Evolutionary conservation across 2,113 vertebrate genomes (phyloP).

Genomic region (Phyllostomus discolor): DNA sequence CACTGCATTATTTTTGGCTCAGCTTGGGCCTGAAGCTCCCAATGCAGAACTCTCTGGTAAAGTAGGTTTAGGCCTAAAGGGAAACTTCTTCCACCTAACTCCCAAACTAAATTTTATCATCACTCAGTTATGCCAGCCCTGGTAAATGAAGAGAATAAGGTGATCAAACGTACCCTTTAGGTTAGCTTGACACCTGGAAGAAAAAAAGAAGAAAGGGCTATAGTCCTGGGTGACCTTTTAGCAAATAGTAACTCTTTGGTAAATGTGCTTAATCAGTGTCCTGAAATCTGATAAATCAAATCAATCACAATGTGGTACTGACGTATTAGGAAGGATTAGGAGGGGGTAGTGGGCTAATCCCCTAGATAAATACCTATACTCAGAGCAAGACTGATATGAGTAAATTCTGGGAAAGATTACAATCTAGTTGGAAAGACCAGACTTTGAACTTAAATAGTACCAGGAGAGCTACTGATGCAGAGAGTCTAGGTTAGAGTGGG

Average conservation of each 20-base stretch:
- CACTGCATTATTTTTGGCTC: background rate
- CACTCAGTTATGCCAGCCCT: background rate
- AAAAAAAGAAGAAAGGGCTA: background rate
- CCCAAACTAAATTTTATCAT: background rate
- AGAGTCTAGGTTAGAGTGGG: background rate
- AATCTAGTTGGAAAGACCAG: background rate
- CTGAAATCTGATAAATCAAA: background rate
- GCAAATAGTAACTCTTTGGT: background rate
- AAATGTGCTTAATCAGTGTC: background rate
- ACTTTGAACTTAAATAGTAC: background rate
- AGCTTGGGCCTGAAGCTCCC: background rate
- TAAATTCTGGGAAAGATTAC: background rate
- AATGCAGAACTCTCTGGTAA: background rate
- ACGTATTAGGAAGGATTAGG: background rate
- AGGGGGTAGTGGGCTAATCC: background rate
- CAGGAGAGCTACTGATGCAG: background rate
- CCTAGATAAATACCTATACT: background rate
- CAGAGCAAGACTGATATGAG: background rate
- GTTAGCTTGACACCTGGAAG: background rate
- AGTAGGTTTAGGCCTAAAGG: background rate
- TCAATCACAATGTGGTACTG: background rate
- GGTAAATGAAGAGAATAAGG: background rate
- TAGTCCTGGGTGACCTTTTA: background rate
- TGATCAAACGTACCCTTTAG: background rate
- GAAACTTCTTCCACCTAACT: background rate